phyloP scores from a whole-genome alignment of 2,888 invertebrate species.

The Dynastes maya region DNA sequence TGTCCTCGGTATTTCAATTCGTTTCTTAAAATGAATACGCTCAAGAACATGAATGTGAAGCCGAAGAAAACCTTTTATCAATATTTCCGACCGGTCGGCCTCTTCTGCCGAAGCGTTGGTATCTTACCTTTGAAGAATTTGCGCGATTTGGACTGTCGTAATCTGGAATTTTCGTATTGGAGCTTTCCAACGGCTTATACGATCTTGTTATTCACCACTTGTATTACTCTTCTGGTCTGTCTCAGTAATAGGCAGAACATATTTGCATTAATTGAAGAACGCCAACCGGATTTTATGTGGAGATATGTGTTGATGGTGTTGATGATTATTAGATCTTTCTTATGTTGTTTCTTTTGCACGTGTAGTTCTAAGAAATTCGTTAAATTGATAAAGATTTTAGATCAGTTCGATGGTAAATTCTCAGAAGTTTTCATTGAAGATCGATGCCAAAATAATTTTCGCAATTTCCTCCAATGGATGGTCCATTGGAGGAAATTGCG shows the following conservation, averaged over 20 bases:
- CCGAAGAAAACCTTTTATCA: conserved; percentile 5
- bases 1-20: background rate
- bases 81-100: conserved; percentile 24
- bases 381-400: conserved; percentile 55
- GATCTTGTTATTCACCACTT: background rate
- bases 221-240: background rate
- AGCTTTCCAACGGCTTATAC: conserved; percentile 3
- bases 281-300: conserved; percentile 8
- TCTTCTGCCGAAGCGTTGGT: conserved; percentile 25
- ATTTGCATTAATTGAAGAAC: background rate
- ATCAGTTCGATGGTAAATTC: conserved; percentile 54
- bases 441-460: background rate
- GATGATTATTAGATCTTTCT: conserved; percentile 52
- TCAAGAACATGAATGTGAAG: too few relatives aligned
- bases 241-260: background rate
- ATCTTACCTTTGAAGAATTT: conserved; percentile 23
- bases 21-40: background rate
- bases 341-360: conserved; percentile 54
- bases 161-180: background rate
- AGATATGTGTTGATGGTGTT: conserved; percentile 47
- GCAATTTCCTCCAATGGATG: conserved; percentile 17
- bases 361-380: conserved; percentile 53
- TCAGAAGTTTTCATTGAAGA: background rate
- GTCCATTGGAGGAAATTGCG: too few relatives aligned
- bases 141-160: background rate